These are phyloP conservation scores for Vollenhovia emeryi DNA, from an alignment of 1,140 invertebrate species.

Conservation along the genomic window DNA sequence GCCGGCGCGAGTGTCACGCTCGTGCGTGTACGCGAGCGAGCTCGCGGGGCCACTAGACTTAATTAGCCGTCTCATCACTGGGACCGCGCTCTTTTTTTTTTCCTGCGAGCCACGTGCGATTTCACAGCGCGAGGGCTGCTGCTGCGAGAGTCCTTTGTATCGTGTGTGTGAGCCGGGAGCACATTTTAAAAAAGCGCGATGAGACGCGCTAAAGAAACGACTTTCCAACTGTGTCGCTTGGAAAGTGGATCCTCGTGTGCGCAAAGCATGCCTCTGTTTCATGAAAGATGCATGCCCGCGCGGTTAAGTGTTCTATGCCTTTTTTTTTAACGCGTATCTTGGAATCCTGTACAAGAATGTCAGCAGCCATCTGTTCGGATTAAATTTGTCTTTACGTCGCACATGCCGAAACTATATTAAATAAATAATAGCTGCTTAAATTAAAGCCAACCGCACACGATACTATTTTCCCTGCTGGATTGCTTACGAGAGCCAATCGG, in stretches of 20 bases:
- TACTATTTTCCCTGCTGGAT: no score
- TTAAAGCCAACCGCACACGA: no score
- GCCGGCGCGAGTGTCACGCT: background rate
- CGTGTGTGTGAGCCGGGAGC: background rate
- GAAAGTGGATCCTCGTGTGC: conserved; percentile 8
- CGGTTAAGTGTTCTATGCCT: background rate
- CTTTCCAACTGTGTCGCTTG: conserved; percentile 37
- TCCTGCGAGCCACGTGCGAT: conserved; percentile 3
- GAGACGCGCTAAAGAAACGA: conserved; percentile 7
- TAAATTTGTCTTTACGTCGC: background rate
- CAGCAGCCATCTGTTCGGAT: background rate
- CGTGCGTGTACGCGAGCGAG: background rate
- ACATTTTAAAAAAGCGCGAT: conserved; percentile 26
- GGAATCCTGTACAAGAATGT: background rate
- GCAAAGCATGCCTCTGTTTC: background rate
- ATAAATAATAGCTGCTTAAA: background rate
- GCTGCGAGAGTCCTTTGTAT: conserved; percentile 20
- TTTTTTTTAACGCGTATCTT: background rate
- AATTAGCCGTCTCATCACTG: conserved; percentile 70
- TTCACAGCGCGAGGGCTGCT: conserved; percentile 2
- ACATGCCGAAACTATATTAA: background rate
- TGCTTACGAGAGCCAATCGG: no score
- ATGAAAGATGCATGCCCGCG: background rate
- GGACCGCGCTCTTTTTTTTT: conserved; percentile 15
- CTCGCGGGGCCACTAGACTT: conserved; percentile 68